Base-by-base conservation (phyloP, 1,140 invertebrate genomes). In the Pseudobourletiella spinata region DNA sequence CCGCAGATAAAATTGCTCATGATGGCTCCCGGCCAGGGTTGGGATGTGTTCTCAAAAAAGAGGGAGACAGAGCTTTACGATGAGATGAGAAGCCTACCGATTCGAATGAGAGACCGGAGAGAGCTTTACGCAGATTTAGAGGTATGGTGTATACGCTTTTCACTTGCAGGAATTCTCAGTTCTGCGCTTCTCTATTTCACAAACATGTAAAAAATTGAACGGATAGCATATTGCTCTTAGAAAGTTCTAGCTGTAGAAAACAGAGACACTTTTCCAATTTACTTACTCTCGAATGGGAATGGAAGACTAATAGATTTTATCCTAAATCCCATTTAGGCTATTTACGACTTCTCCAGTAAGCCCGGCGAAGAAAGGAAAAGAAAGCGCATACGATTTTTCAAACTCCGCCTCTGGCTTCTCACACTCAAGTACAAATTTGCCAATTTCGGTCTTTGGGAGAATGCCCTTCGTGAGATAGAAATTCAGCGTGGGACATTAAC, bases 401-500 rank as follows among this genome's bases (percentile, higher is more conserved):
- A n/a, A 11, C 44, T 48, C 22, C 20, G 44, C 44, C 44, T 48
- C 44, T 15, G 6, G 8, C 18, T 8, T 6, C 6, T 11, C 11
- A 6, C 6, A 8, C 22, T 48, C 14, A 22, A 11, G 44, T 11
- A 18, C 8, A 48, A 15, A 8, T 11, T 48, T 48, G 8, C 6
- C 6, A 11, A 4, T 6, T 11, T 6, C 11, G 11, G 6, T 6
- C 6, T 51, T 3, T 55, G 52, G 52, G n/a, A 55, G 29, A 32
- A 11, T 11, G 30, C 52, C 14, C 3, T 55, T 3, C 28, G 32
- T 6, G 52, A 55, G 32, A 55, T 55, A 11, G 52, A 55, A 20
- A 35, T 55, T 35, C 52, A 55, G 25, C 52, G 52, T 6, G 52
- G 52, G 26, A 55, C 52, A 16, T 18, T 55, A 20, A 55, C 32